Percentiles rank a stretch among this genome's conserved stretches.
These are phyloP conservation scores for Tholera decimalis DNA, from an alignment of 2,888 invertebrate genomes.

Conservation along the genomic window DNA sequence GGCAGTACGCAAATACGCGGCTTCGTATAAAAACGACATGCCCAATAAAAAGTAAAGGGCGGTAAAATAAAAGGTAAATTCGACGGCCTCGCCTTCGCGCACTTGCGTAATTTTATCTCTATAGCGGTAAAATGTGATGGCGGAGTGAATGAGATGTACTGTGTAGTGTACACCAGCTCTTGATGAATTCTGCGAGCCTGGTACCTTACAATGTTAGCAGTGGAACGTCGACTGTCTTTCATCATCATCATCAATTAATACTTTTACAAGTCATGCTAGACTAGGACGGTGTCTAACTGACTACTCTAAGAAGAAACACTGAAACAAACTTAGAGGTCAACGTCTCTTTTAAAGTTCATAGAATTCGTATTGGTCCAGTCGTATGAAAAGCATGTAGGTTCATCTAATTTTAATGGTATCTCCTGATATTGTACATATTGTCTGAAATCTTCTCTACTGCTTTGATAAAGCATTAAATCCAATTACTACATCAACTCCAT, in stretches of 20 bases:
- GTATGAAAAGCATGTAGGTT: no score
- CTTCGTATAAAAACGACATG: conserved; percentile 65
- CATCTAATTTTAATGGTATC: background rate
- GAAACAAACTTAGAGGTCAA: no score
- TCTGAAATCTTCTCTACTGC: no score
- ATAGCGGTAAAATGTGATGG: conserved; percentile 60
- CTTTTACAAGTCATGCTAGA: no score
- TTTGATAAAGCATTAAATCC: no score
- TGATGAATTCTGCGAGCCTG: conserved; percentile 23
- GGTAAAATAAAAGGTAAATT: conserved; percentile 73
- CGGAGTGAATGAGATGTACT: conserved; percentile 33
- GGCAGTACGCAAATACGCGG: conserved; percentile 61
- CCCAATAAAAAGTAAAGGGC: conserved; percentile 74
- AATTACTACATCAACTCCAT: no score
- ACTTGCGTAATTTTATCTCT: conserved; percentile 62
- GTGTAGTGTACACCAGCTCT: conserved; percentile 16
- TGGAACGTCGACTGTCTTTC: background rate
- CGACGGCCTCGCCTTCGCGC: conserved; percentile 52
- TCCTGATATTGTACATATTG: no score
- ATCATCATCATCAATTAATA: background rate
- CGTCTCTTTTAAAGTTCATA: no score
- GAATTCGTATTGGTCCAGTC: no score
- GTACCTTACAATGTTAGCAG: background rate
- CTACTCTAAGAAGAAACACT: no score
- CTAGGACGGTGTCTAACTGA: no score